Base-by-base conservation (phyloP, 2,888 invertebrate genomes). In the Monochamus alternatus region DNA sequence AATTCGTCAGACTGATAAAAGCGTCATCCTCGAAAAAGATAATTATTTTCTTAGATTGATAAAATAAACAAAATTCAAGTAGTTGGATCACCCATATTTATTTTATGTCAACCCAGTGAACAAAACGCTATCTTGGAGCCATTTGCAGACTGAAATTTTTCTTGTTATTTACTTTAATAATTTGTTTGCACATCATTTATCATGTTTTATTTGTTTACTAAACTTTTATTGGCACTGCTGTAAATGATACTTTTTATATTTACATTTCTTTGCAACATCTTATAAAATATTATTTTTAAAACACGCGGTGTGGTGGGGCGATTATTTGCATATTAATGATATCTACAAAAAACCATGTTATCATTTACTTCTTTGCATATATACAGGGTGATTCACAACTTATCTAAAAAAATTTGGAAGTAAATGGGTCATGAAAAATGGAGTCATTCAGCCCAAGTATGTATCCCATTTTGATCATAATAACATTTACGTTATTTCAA, bases 21-120 rank as follows among this genome's bases (percentile, higher is more conserved):
- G n/a, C n/a, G n/a, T 22, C 12, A 2, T 8, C 60, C n/a, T 31
- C 5, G 30, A 32, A 38, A 60, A 5, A 59, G 8, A 60, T 30
- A 8, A 32, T 58, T 38, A 60, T 60, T 32, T 60, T 9, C 60
- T 55, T 10, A 66, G 66, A 66, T 66, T 66, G 51, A 32, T 14
- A 66, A 66, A 66, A 32, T 55, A 66, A 66, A 66, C 32, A 66
- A 7, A 32, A 66, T 14, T 66, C 38, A 14, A 52, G 66, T 66
- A 66, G 52, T 66, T n/a, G 52, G 47, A 66, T 66, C 66, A 32
- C 51, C 31, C 52, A 32, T 66, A 55, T 66, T 66, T 65, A 51
- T 47, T 65, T 47, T 65, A 14, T 65, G 9, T 14, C 32, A 62
- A 38, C 31, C 30, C 10, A 9, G 14, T 47, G 44, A 12, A 30